Conservation (phyloP, 2,113 vertebrate genomes). For the Brachirus orientalis region DNA sequence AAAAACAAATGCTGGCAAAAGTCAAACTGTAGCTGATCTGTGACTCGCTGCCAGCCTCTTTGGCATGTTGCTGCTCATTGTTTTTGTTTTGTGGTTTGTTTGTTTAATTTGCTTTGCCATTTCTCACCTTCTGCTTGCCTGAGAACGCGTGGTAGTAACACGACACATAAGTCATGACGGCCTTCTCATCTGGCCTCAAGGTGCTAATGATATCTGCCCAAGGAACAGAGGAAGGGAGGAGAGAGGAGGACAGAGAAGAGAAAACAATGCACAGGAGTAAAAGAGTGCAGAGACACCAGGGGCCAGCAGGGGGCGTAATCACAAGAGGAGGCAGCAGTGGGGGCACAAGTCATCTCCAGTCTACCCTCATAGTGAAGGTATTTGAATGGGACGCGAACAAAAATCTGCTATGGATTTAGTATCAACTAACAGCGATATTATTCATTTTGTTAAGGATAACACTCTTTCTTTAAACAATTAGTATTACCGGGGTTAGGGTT, state of each 20-base stretch:
- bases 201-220: constrained; percentile 98
- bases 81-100: constrained; percentile 5
- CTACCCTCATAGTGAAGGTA: constrained; percentile 3
- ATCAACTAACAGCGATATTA: too few species aligned
- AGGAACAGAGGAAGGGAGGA: constrained; percentile 71
- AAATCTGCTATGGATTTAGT: too few species aligned
- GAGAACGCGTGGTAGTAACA: constrained; percentile 99
- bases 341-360: constrained; percentile 53
- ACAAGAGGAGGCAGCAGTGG: constrained; percentile 51
- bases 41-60: constrained; percentile 6
- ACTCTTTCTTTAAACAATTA: too few species aligned
- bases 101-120: constrained; percentile 3
- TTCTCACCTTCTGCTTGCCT: constrained; percentile 98
- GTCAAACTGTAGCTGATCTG: neutral
- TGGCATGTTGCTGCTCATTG: constrained; percentile 7
- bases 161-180: constrained; percentile 99
- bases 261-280: constrained; percentile 73
- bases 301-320: constrained; percentile 68
- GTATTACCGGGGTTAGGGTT: too few species aligned
- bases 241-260: constrained; percentile 64
- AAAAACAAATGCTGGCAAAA: constrained; percentile 5
- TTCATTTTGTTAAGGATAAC: too few species aligned
- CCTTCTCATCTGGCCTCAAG: constrained; percentile 99
- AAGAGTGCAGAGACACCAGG: constrained; percentile 79
- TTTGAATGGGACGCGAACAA: constrained; percentile 19